These are phyloP conservation scores for Lutjanus argentimaculatus DNA, from an alignment of 2,797 vertebrate species.

Conservation along the genomic window DNA sequence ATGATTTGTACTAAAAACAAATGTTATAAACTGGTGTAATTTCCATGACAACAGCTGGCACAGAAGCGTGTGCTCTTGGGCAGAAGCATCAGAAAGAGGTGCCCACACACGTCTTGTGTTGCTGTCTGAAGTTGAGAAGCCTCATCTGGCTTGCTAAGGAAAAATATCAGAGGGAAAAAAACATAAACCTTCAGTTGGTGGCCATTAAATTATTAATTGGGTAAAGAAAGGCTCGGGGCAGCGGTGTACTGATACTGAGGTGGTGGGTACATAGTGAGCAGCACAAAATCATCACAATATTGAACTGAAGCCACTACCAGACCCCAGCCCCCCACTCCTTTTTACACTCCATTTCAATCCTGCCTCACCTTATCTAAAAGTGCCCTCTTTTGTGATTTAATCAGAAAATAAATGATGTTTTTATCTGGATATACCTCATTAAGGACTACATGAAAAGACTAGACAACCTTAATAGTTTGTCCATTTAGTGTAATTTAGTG, in stretches of 20 bases:
- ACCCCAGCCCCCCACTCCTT: neutral
- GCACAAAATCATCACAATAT: neutral
- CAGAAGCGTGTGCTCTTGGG: conserved; percentile 46
- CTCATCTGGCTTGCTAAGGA: conserved; percentile 51
- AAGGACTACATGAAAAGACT: neutral
- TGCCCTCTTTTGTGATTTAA: neutral
- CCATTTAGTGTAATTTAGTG: neutral
- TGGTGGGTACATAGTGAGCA: neutral
- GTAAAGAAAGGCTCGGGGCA: conserved; percentile 30
- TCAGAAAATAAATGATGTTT: neutral
- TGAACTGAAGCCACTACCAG: neutral
- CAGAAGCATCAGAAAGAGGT: conserved; percentile 35
- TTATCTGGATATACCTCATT: neutral
- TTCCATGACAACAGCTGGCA: conserved; percentile 67
- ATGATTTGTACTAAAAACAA: conserved; percentile 48
- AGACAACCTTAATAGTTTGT: neutral
- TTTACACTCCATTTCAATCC: neutral
- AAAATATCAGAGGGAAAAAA: conserved; percentile 34
- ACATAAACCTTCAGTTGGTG: conserved; percentile 29
- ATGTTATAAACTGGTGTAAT: conserved; percentile 59
- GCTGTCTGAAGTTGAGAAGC: conserved; percentile 50
- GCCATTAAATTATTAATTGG: conserved; percentile 38
- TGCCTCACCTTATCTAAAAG: neutral
- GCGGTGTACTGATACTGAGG: neutral
- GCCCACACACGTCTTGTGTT: conserved; percentile 51